Conservation (phyloP, 2,888 invertebrate genomes). For the Troilus luridus region DNA sequence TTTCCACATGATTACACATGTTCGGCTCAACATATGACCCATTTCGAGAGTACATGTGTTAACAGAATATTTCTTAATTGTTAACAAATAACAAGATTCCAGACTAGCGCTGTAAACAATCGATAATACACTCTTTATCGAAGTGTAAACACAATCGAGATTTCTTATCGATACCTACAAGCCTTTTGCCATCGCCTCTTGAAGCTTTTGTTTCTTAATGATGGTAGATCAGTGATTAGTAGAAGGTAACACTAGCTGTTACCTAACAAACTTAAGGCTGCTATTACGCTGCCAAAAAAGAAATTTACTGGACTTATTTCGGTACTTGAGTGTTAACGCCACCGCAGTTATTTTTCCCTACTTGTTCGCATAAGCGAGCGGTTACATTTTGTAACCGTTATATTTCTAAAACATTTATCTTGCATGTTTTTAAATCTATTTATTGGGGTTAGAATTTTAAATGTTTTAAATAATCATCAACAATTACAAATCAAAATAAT, state of each 20-base stretch:
- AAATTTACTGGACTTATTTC: too few species aligned
- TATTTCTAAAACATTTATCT: too few species aligned
- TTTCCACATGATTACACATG: not conserved
- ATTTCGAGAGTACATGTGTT: conserved; percentile 6
- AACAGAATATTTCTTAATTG: not conserved
- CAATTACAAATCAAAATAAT: too few species aligned
- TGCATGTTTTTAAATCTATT: too few species aligned
- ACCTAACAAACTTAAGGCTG: too few species aligned
- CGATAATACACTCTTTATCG: not conserved
- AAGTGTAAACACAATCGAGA: not conserved
- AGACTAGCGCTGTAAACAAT: not conserved
- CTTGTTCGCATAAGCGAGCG: too few species aligned
- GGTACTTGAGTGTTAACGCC: too few species aligned
- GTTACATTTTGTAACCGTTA: too few species aligned
- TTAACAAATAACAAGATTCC: not conserved
- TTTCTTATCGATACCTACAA: not conserved
- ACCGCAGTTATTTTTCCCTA: too few species aligned
- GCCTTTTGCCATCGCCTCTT: not conserved
- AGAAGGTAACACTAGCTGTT: not conserved
- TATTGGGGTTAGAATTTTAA: too few species aligned
- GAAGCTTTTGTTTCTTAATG: not conserved
- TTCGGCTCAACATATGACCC: not conserved
- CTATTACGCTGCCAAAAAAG: too few species aligned
- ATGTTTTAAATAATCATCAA: too few species aligned
- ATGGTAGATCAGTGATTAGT: not conserved